A percentile compares a stretch with the other conserved stretches of the same genome.
Evolutionary conservation across 2,888 invertebrate genomes (phyloP).

Genomic region (Plemyria rubiginata): DNA sequence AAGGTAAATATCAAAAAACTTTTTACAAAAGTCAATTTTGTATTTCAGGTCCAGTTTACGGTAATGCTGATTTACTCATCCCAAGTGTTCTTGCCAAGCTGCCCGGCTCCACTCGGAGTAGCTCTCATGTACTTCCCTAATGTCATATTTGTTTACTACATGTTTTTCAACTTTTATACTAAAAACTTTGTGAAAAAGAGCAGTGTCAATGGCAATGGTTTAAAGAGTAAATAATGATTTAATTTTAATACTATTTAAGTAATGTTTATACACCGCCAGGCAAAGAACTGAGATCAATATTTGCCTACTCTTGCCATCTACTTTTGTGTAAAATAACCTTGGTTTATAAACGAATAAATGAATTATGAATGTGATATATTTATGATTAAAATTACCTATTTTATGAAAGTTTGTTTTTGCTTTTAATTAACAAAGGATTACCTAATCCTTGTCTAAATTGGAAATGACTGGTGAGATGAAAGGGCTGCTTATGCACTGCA

Average conservation of each 20-base stretch:
- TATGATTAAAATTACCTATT: background rate
- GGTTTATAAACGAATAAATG: no score
- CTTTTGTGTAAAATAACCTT: no score
- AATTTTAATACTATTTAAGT: no score
- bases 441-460: no score
- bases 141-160: slow-evolving; percentile 87
- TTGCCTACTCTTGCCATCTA: no score
- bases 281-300: no score
- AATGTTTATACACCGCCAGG: no score
- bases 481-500: no score
- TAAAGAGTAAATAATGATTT: slow-evolving; percentile 37
- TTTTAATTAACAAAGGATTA: no score
- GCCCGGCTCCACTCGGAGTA: slow-evolving; percentile 80
- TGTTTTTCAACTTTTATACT: slow-evolving; percentile 89
- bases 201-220: slow-evolving; percentile 31
- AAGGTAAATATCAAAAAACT: no score
- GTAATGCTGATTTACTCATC: slow-evolving; percentile 85
- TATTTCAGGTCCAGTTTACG: slow-evolving; percentile 87
- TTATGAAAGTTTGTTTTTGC: background rate
- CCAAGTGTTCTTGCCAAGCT: slow-evolving; percentile 83
- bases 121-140: slow-evolving; percentile 85
- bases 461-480: no score
- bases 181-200: slow-evolving; percentile 74
- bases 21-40: background rate
- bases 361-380: background rate